Evolutionary conservation across 2,888 invertebrate genomes (phyloP), one percentile per base, ranked within the genome.

Genomic region (Lepidocyrtinus sp.): DNA sequence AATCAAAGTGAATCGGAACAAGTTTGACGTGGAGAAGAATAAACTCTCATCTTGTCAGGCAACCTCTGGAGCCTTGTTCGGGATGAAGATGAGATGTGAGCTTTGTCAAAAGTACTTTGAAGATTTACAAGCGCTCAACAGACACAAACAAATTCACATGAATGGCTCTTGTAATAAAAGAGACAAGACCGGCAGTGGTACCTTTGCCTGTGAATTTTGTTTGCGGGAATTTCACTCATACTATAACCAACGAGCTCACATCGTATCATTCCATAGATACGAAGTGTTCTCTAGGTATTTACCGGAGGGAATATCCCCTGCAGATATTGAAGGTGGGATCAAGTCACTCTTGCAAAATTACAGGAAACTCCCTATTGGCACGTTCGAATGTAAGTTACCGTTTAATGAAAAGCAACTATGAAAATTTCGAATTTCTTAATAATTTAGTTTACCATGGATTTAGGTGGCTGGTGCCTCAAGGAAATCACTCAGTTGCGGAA

Each of bases 51-150:
- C n/a, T n/a, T n/a, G n/a, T n/a, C 19, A 46, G 9, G 17, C 46
- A 5, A 68, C 68, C 25, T 68, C 68, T 2, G 50, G 55, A n/a
- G 59, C 59, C 27, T 27, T 70, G 1, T 59, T 70, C 17, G 59
- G 27, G 26, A 26, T 70, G 12, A 70, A 70, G 59, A 70, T 70
- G 70, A 70, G 59, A 3, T 70, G 70, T 21, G 59, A 59, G 21
- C 27, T 70, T 70, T 70, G 70, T 22, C 59, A 55, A 9, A 70
- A 70, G 7, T 70, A 55, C 36, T 70, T 70, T 59, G 70, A 70
- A 70, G 59, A 70, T 21, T 27, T 70, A 59, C 7, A 21, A 21
- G 70, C 70, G 17, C 70, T 70, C 21, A 70, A 25, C 0, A 70
- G 19, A 46, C 70, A 70, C 9, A 55, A 70, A 15, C 21, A 21